These are phyloP conservation scores for Poecilia velifera DNA, from an alignment of 2,797 vertebrate species.

Conservation along the genomic window DNA sequence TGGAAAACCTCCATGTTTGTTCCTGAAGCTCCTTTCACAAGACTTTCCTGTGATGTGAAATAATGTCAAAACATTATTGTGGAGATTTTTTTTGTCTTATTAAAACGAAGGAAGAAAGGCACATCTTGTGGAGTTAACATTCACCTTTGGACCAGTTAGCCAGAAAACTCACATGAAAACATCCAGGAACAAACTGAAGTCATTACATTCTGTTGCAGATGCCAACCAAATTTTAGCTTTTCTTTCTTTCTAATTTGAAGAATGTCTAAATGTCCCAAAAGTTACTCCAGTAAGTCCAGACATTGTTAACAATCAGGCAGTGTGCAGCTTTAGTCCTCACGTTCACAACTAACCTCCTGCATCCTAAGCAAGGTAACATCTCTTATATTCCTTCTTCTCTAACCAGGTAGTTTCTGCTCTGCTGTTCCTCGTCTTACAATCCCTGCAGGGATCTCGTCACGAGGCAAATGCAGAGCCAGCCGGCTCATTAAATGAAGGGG, in stretches of 20 bases:
- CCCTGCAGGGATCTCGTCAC: not conserved
- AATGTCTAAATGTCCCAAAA: not conserved
- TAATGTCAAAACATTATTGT: not conserved
- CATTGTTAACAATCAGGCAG: not conserved
- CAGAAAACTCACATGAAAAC: not conserved
- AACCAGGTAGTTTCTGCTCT: constrained; percentile 2
- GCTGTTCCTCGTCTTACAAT: not conserved
- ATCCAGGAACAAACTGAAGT: not conserved
- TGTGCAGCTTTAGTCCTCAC: not conserved
- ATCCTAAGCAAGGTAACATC: not conserved
- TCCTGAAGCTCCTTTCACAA: not conserved
- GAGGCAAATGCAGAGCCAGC: not conserved
- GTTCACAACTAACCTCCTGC: not conserved
- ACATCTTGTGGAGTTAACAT: not conserved
- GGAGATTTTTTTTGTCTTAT: not conserved
- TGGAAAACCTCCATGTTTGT: not conserved
- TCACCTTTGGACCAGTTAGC: not conserved
- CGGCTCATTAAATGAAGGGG: constrained; percentile 72
- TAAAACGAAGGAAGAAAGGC: not conserved
- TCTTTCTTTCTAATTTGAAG: not conserved
- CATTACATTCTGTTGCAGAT: not conserved
- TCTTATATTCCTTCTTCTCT: not conserved
- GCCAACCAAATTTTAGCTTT: not conserved
- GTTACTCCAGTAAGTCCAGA: constrained; percentile 8
- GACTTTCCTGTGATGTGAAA: not conserved